Evolutionary conservation across 1,140 invertebrate species (phyloP).

Genomic region (Apis florea): DNA sequence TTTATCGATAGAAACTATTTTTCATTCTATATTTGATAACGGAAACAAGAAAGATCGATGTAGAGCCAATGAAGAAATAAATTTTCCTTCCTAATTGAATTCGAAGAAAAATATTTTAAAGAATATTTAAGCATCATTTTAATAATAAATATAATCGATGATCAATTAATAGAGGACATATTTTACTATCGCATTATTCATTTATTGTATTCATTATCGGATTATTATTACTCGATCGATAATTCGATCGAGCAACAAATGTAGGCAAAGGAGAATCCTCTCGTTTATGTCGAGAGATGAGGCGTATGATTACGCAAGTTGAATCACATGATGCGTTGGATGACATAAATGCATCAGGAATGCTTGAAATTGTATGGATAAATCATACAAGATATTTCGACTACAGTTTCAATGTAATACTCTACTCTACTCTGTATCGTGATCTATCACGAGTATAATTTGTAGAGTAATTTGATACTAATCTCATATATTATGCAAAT

Average conservation of each 20-base stretch:
- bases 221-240: neutral
- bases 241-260: too few relatives aligned
- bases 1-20: neutral
- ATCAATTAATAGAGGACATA: neutral
- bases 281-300: neutral
- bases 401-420: neutral
- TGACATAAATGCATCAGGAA: neutral
- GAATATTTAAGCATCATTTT: neutral
- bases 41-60: neutral
- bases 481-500: neutral
- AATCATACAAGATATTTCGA: neutral
- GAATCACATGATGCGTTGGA: neutral
- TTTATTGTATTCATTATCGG: too few relatives aligned
- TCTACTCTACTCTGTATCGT: too few relatives aligned
- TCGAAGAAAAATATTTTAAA: neutral
- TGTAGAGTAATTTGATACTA: neutral
- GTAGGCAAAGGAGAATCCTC: neutral
- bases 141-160: neutral
- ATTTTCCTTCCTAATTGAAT: neutral
- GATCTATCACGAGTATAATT: neutral
- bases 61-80: neutral
- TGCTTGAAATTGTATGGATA: neutral
- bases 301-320: neutral
- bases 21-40: neutral
- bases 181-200: neutral